These are phyloP conservation scores for Oxystoma pomonae DNA, from an alignment of 2,888 invertebrate species.

Conservation along the genomic window DNA sequence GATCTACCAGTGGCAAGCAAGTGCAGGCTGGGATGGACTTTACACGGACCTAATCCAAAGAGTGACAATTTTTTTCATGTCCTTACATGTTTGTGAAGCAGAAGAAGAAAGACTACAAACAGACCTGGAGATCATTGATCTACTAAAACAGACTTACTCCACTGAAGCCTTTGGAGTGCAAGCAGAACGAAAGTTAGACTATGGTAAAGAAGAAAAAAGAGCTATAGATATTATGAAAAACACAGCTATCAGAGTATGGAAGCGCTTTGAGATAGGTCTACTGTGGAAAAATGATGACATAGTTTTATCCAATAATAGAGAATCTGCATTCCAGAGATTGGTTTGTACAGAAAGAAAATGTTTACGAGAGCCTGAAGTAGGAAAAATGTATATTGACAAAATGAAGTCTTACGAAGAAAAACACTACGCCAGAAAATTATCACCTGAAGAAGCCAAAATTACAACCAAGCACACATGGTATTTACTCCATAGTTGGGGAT, in stretches of 20 bases:
- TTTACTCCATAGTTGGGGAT: no score
- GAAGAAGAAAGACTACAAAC: not conserved
- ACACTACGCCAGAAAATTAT: no score
- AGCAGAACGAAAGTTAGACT: not conserved
- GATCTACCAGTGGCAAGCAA: not conserved
- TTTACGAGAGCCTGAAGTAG: no score
- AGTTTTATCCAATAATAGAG: no score
- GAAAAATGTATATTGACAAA: no score
- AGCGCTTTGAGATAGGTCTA: no score
- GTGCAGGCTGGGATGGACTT: not conserved
- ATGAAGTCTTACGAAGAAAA: no score
- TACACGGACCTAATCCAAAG: not conserved
- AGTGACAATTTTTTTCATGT: no score
- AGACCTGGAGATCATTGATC: not conserved
- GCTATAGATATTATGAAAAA: not conserved
- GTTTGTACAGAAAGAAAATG: slow-evolving; percentile 2
- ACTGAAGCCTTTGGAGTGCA: not conserved
- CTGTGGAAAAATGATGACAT: no score
- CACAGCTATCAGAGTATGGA: slow-evolving; percentile 7
- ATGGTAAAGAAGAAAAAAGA: not conserved
- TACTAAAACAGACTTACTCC: not conserved
- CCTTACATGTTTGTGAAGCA: not conserved
- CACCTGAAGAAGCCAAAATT: no score
- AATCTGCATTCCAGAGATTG: no score
- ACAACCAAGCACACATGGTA: no score